phyloP scores from a whole-genome alignment of 2,888 invertebrate species.

The Folsomia manolachei region DNA sequence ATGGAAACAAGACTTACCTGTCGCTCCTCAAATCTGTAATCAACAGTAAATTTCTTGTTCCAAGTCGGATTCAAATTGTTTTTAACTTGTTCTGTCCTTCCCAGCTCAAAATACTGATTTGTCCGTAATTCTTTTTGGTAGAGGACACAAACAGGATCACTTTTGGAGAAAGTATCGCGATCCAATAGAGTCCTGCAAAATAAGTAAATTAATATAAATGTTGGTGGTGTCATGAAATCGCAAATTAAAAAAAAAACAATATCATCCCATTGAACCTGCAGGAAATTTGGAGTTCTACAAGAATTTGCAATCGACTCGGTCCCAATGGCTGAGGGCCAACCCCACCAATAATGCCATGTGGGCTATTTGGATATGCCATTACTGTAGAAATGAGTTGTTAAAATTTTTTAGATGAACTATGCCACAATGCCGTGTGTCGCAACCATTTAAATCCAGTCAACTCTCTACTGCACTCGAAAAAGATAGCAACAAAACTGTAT shows the following conservation, averaged over 20 bases:
- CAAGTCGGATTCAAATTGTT: slow-evolving; percentile 55
- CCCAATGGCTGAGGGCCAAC: slow-evolving; percentile 32
- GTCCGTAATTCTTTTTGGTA: slow-evolving; percentile 51
- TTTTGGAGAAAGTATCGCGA: slow-evolving; percentile 56
- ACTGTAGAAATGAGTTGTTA: too few relatives aligned
- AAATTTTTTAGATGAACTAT: too few relatives aligned
- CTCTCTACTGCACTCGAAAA: too few relatives aligned
- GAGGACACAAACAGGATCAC: slow-evolving; percentile 57
- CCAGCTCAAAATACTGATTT: slow-evolving; percentile 51
- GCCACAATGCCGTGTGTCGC: too few relatives aligned
- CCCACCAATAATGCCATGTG: too few relatives aligned
- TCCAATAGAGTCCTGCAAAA: slow-evolving; percentile 54
- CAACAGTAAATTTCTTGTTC: slow-evolving; percentile 56
- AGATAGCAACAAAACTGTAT: too few relatives aligned
- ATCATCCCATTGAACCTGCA: too few relatives aligned
- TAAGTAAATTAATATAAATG: too few relatives aligned
- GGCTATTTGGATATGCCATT: not conserved
- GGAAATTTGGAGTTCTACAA: slow-evolving; percentile 30
- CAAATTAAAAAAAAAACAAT: too few relatives aligned
- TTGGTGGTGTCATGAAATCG: not conserved
- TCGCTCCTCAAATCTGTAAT: slow-evolving; percentile 58
- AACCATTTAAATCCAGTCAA: too few relatives aligned
- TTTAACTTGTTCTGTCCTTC: slow-evolving; percentile 54
- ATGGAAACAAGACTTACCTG: slow-evolving; percentile 28
- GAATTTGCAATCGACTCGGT: slow-evolving; percentile 28